A percentile compares a stretch with the other conserved stretches of the same genome.
Evolutionary conservation across 2,888 invertebrate genomes (phyloP).

Genomic region (Operophtera brumata): DNA sequence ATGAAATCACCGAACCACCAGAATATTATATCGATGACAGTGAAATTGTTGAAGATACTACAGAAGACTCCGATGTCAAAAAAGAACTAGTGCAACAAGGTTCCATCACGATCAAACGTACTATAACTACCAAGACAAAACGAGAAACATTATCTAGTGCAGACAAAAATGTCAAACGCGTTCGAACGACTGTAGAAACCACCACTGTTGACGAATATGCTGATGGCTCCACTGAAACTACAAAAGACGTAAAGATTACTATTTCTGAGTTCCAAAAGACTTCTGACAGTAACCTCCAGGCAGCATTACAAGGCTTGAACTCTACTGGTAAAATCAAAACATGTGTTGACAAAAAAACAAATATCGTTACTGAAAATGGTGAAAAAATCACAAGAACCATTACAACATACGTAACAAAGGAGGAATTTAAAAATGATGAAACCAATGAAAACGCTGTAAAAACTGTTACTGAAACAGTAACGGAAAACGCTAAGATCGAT

Average conservation of each 20-base stretch:
- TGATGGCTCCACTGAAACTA: constrained; percentile 79
- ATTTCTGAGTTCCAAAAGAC: constrained; percentile 76
- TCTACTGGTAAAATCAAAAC: constrained; percentile 70
- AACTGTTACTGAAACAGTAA: constrained; percentile 72
- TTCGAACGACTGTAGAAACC: constrained; percentile 80
- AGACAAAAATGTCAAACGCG: constrained; percentile 77
- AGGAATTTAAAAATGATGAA: constrained; percentile 63
- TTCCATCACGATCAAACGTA: constrained; percentile 60
- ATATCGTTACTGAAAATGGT: constrained; percentile 68
- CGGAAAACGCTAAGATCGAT: constrained; percentile 65
- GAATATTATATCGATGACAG: constrained; percentile 54
- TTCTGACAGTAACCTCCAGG: constrained; percentile 70
- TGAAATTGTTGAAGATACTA: constrained; percentile 66
- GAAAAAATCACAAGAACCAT: constrained; percentile 70
- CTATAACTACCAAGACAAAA: constrained; percentile 71
- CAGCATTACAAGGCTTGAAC: constrained; percentile 64
- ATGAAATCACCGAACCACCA: constrained; percentile 42
- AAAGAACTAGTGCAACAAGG: constrained; percentile 62
- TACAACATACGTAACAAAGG: constrained; percentile 69
- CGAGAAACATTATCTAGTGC: constrained; percentile 73
- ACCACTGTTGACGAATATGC: constrained; percentile 72
- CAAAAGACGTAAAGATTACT: constrained; percentile 76
- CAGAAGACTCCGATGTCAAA: constrained; percentile 66
- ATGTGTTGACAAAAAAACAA: constrained; percentile 74
- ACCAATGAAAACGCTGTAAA: constrained; percentile 70